These are phyloP conservation scores for Echinometra lucunter DNA, from an alignment of 53 echinoderm and acorn worm species.

Conservation along the genomic window DNA sequence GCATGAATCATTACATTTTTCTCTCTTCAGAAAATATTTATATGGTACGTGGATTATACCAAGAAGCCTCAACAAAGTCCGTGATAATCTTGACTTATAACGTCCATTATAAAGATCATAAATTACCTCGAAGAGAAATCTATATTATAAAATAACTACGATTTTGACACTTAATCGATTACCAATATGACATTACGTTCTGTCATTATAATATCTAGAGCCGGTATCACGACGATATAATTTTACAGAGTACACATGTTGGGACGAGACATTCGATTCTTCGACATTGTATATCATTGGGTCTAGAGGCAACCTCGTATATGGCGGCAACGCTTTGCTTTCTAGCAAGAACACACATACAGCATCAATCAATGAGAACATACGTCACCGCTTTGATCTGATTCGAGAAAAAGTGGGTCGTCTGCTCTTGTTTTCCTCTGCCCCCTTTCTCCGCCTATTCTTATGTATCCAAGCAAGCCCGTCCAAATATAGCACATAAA, in stretches of 20 bases:
- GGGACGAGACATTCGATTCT: constrained; percentile 15
- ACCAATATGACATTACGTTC: neutral
- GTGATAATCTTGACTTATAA: neutral
- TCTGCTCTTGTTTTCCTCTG: neutral
- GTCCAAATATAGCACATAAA: neutral
- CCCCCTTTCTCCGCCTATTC: neutral
- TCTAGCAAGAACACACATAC: neutral
- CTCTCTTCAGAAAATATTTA: neutral
- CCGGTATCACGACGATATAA: neutral
- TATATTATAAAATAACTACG: neutral
- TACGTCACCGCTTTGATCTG: constrained; percentile 59
- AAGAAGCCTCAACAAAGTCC: neutral
- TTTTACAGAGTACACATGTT: neutral
- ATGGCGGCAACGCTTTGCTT: constrained; percentile 30
- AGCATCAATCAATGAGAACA: constrained; percentile 36
- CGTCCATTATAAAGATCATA: neutral
- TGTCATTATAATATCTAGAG: neutral
- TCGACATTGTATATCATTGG: neutral
- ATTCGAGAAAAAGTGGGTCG: constrained; percentile 39
- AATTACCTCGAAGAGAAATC: neutral
- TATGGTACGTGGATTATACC: neutral
- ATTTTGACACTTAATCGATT: neutral
- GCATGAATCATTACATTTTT: neutral
- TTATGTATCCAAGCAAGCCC: neutral
- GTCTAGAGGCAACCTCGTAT: constrained; percentile 7